Evolutionary conservation across 2,888 invertebrate species (phyloP).

Genomic region (Acleris holmiana): DNA sequence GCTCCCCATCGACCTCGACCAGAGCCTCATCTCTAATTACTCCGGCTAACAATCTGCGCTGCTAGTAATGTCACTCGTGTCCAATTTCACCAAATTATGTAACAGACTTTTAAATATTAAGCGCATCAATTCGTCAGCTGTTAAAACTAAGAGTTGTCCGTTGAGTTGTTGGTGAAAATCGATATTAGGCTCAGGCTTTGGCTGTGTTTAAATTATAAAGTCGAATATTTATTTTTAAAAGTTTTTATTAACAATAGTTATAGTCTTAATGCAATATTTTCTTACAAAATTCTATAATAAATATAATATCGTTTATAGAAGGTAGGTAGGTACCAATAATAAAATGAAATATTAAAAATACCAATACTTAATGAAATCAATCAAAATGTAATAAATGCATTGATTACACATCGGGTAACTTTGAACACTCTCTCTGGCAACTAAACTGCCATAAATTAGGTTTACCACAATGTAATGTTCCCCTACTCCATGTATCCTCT

Average conservation of each 20-base stretch:
- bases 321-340: slow-evolving; percentile 14
- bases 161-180: no score
- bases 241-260: slow-evolving; percentile 30
- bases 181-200: neutral
- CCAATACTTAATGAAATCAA: slow-evolving; percentile 32
- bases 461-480: no score
- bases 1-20: slow-evolving; percentile 16
- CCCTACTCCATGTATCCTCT: no score
- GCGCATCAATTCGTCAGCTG: no score
- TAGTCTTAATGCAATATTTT: slow-evolving; percentile 17
- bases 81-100: no score
- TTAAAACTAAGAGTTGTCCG: no score
- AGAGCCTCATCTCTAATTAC: slow-evolving; percentile 21
- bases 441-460: no score
- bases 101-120: no score
- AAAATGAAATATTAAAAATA: slow-evolving; percentile 23
- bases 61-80: neutral
- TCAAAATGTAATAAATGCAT: slow-evolving; percentile 33
- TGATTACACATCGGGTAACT: neutral
- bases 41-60: slow-evolving; percentile 11
- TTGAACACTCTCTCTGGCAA: no score
- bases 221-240: neutral
- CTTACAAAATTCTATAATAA: slow-evolving; percentile 21
- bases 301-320: slow-evolving; percentile 26
- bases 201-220: slow-evolving; percentile 17